A percentile compares a stretch with the other conserved stretches of the same genome.
Conservation (phyloP, 2,888 invertebrate species). For the Pseudeuparius sepicola region DNA sequence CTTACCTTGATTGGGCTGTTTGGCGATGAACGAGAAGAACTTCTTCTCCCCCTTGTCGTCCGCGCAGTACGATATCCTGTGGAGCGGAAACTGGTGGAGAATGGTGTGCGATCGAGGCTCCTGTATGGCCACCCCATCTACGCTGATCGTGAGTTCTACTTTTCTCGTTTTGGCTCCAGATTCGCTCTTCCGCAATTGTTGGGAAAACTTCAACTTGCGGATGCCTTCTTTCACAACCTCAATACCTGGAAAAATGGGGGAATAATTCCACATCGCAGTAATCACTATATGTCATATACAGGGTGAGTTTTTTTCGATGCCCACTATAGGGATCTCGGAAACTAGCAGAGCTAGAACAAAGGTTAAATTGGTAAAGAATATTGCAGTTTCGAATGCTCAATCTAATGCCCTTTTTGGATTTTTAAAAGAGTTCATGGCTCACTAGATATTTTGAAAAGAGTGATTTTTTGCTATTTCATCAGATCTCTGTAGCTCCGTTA, state of each 20-base stretch:
- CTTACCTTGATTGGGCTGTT: slow-evolving; percentile 46
- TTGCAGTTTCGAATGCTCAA: too few relatives aligned
- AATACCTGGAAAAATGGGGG: slow-evolving; percentile 54
- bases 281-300: too few relatives aligned
- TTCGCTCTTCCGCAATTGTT: slow-evolving; percentile 84
- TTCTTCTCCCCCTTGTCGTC: slow-evolving; percentile 97
- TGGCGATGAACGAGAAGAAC: slow-evolving; percentile 93
- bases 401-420: too few relatives aligned
- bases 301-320: too few relatives aligned
- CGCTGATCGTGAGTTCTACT: slow-evolving; percentile 93
- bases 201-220: slow-evolving; percentile 87
- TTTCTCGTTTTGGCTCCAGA: slow-evolving; percentile 84
- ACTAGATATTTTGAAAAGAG: too few relatives aligned
- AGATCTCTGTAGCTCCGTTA: too few relatives aligned
- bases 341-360: too few relatives aligned
- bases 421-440: too few relatives aligned
- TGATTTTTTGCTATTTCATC: too few relatives aligned
- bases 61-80: slow-evolving; percentile 97
- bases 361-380: too few relatives aligned
- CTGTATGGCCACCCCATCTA: slow-evolving; percentile 90
- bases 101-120: slow-evolving; percentile 69
- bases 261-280: too few relatives aligned
- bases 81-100: slow-evolving; percentile 89
- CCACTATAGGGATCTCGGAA: too few relatives aligned
- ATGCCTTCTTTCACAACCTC: slow-evolving; percentile 97